phyloP scores from a whole-genome alignment of 2,888 invertebrate species.

The Rhimphoctona megacephalus region DNA sequence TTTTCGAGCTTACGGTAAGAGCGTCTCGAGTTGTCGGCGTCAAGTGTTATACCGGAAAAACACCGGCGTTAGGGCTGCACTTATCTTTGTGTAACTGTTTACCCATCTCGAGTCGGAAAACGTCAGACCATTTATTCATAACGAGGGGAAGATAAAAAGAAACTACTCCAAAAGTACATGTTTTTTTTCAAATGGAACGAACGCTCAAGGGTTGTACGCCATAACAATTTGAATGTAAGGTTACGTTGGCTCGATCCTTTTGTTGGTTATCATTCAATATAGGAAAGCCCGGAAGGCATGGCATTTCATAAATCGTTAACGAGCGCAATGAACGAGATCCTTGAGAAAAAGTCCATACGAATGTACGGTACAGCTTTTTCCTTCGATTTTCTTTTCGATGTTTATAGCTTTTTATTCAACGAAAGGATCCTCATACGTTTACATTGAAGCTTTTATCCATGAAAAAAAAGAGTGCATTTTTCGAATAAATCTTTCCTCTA shows the following conservation, averaged over 20 bases:
- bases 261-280: constrained; percentile 7
- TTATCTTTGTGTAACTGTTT: constrained; percentile 82
- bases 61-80: constrained; percentile 73
- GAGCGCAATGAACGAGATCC: background rate
- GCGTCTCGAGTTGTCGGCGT: constrained; percentile 80
- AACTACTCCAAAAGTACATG: constrained; percentile 41
- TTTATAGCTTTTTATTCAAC: background rate
- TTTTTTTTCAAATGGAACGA: background rate
- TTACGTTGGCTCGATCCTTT: background rate
- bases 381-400: background rate
- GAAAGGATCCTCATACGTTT: too few species aligned
- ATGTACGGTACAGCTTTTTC: background rate
- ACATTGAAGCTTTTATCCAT: too few species aligned
- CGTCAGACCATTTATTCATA: constrained; percentile 82
- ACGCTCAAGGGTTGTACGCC: background rate
- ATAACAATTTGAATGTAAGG: too few species aligned
- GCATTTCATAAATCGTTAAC: background rate
- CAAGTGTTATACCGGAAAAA: constrained; percentile 70
- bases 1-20: constrained; percentile 69
- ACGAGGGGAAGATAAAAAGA: constrained; percentile 77
- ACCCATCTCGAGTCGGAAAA: constrained; percentile 76
- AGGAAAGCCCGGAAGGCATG: background rate
- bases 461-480: background rate
- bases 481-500: background rate
- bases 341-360: background rate